phyloP scores from a whole-genome alignment of 2,888 invertebrate genomes.

The Agriopis leucophaearia region DNA sequence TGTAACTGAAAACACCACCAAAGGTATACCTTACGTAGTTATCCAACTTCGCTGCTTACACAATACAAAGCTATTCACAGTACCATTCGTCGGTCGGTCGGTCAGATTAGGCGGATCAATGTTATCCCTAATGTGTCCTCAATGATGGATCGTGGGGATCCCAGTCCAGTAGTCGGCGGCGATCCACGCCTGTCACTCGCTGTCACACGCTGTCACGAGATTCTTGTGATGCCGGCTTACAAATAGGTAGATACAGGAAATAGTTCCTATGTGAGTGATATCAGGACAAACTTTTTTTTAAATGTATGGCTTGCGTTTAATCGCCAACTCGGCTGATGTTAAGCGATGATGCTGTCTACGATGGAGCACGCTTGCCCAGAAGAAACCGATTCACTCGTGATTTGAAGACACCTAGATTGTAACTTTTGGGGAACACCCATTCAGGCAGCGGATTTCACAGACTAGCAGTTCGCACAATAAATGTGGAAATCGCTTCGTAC shows the following conservation, averaged over 20 bases:
- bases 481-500: too few species aligned
- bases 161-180: constrained; percentile 36
- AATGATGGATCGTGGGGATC: constrained; percentile 44
- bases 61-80: not conserved
- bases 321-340: too few species aligned
- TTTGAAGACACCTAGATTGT: too few species aligned
- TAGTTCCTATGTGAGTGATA: constrained; percentile 21
- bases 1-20: not conserved
- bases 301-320: not conserved
- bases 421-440: too few species aligned
- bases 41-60: too few species aligned
- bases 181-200: constrained; percentile 44
- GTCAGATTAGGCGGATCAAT: constrained; percentile 32
- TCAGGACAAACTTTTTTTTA: not conserved
- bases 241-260: constrained; percentile 27
- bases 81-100: constrained; percentile 3
- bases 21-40: not conserved
- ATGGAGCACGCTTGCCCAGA: too few species aligned
- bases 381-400: too few species aligned
- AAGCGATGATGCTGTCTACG: too few species aligned
- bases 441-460: too few species aligned
- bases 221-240: constrained; percentile 31
- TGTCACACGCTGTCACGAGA: constrained; percentile 47
- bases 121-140: constrained; percentile 42
- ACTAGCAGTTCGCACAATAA: too few species aligned